Evolutionary conservation across 1,140 invertebrate species (phyloP), one percentile per base, ranked within the genome.

Genomic region (Drosophila mojavensis): DNA sequence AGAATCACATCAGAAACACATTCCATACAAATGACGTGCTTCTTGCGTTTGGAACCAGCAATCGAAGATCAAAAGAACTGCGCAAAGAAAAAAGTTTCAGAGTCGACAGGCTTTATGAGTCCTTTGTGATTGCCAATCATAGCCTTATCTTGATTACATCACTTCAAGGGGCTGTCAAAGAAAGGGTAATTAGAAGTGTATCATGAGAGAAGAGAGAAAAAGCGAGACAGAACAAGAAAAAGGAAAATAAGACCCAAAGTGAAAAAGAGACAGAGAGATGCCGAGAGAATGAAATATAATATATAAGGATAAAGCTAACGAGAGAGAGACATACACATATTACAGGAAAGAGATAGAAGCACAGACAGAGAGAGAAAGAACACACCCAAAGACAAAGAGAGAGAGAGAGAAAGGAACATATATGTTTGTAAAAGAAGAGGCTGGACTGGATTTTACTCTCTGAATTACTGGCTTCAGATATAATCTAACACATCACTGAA

Each of bases 61-160:
- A 17, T 17, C 43, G 3, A 13, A 47, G 17, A 47, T 47, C 10
- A 39, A 39, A 39, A 11, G 36, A 39, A 13, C 36, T 11, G 36
- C 36, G 36, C 36, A 39, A 64, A 71, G 56, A 63, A 48, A 58
- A 48, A 48, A 5, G 36, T 39, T 39, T 39, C 36, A 11, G 9
- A 39, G 10, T 3, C 36, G 36, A 39, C 1, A 11, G 10, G 11
- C 36, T 39, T 9, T 39, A 4, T 39, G 3, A 39, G 36, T 39
- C 10, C 36, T 11, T 39, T 39, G 2, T 3, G 36, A 39, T 39
- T 9, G 17, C 45, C 1, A 10, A 47, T 20, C 17, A 20, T 20
- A 39, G 10, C 3, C 36, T 39, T 39, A 39, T 39, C 36, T 39
- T 39, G 36, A 39, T 39, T 11, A 11, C 36, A 39, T 39, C 36